Conservation (phyloP, 2,888 invertebrate species). For the Allacma fusca region DNA sequence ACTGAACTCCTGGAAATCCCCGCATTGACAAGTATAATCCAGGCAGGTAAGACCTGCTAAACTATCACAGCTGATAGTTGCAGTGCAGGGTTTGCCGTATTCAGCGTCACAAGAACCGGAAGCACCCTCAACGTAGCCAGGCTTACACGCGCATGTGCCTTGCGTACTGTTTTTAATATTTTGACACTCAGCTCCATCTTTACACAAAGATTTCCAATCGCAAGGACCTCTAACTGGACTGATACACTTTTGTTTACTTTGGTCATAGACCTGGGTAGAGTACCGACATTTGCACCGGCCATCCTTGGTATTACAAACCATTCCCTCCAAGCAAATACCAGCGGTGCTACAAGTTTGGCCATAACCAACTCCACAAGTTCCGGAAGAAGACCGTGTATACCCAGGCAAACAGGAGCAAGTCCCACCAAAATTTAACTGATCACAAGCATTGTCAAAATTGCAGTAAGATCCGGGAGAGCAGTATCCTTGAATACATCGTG, state of each 20-base stretch:
- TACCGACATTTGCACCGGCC: conserved; percentile 1
- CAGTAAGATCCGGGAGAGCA: neutral
- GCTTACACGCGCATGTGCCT: conserved; percentile 13
- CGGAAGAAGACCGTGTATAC: neutral
- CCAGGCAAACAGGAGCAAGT: conserved; percentile 18
- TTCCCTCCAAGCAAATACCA: neutral
- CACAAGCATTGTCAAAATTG: neutral
- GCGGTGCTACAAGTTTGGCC: neutral
- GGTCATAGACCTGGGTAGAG: neutral
- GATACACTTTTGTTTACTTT: neutral
- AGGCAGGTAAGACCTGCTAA: conserved; percentile 20
- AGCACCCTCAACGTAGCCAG: neutral
- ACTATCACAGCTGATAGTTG: conserved; percentile 7
- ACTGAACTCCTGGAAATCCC: neutral
- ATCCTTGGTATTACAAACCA: neutral
- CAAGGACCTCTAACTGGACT: conserved; percentile 27
- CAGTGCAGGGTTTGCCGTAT: neutral
- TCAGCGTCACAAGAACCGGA: neutral
- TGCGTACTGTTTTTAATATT: neutral
- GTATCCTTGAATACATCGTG: neutral
- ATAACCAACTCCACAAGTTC: neutral
- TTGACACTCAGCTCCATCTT: neutral
- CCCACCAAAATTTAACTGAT: no score
- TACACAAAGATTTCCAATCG: neutral
- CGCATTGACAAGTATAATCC: conserved; percentile 29